Evolutionary conservation across 1,140 invertebrate genomes (phyloP).

Genomic region (Phthorimaea operculella): DNA sequence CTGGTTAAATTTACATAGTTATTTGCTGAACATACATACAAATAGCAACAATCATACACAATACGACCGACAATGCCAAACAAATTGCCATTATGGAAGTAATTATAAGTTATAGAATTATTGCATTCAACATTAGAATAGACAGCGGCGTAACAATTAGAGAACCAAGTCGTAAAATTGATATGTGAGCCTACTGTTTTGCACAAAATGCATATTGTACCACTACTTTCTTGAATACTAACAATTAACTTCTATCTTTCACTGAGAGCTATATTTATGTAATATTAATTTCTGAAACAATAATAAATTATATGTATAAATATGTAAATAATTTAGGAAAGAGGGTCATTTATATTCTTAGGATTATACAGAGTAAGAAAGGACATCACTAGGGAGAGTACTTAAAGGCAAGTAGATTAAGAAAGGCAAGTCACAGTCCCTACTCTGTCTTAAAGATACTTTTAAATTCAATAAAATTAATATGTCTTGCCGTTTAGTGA

Average conservation of each 20-base stretch:
- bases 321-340: slow-evolving; percentile 2
- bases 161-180: slow-evolving; percentile 22
- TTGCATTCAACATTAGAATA: slow-evolving; percentile 27
- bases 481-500: slow-evolving; percentile 38
- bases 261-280: background rate
- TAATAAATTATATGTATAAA: background rate
- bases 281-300: background rate
- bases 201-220: slow-evolving; percentile 8
- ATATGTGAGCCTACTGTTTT: slow-evolving; percentile 27
- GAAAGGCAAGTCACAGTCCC: slow-evolving; percentile 52
- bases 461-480: slow-evolving; percentile 12
- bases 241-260: background rate
- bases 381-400: slow-evolving; percentile 30
- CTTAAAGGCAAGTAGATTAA: slow-evolving; percentile 49
- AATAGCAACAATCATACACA: too few relatives aligned
- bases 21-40: too few relatives aligned
- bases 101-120: slow-evolving; percentile 15
- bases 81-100: too few relatives aligned
- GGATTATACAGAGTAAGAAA: slow-evolving; percentile 22
- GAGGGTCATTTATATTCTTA: background rate
- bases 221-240: background rate
- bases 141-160: slow-evolving; percentile 31
- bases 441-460: slow-evolving; percentile 28
- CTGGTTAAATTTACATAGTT: too few relatives aligned
- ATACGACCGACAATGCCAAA: too few relatives aligned